Conservation (phyloP, 1,140 invertebrate genomes). For the Alviniconcha marisindica region DNA sequence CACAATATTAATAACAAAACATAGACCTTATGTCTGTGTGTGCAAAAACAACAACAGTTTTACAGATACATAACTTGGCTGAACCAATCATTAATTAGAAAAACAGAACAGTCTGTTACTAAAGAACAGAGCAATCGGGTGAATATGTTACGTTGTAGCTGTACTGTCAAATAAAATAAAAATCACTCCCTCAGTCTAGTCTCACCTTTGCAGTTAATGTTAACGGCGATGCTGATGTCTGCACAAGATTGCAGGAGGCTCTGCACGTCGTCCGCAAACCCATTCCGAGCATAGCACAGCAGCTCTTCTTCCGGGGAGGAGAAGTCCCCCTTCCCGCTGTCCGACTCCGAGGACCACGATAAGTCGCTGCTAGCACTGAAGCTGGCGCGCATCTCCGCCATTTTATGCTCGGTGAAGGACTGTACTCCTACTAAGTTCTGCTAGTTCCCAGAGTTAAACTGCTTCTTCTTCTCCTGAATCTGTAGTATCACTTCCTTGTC, state of each 20-base stretch:
- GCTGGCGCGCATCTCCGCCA: not conserved
- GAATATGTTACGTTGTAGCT: too few relatives aligned
- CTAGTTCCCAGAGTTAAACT: not conserved
- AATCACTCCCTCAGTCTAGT: not conserved
- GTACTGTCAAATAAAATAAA: too few relatives aligned
- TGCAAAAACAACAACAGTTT: not conserved
- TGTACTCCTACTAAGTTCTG: not conserved
- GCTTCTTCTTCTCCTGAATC: not conserved
- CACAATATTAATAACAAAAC: not conserved
- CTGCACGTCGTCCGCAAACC: slow-evolving; percentile 41
- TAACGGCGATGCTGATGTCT: slow-evolving; percentile 68
- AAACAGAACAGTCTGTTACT: too few relatives aligned
- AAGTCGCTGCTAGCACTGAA: not conserved
- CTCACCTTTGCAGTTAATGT: slow-evolving; percentile 78
- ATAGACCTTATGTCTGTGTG: not conserved
- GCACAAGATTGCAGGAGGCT: slow-evolving; percentile 45
- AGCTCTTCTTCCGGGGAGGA: slow-evolving; percentile 49
- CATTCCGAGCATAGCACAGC: slow-evolving; percentile 69
- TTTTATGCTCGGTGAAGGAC: not conserved
- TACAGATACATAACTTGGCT: not conserved
- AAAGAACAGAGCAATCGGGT: too few relatives aligned
- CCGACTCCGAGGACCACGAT: not conserved
- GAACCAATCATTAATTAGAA: not conserved
- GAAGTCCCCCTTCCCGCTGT: not conserved
- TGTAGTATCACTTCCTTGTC: not conserved